A percentile compares a stretch with the other conserved stretches of the same genome.
Evolutionary conservation across 2,797 vertebrate species (phyloP).

Genomic region (Phylloscopus collybita): DNA sequence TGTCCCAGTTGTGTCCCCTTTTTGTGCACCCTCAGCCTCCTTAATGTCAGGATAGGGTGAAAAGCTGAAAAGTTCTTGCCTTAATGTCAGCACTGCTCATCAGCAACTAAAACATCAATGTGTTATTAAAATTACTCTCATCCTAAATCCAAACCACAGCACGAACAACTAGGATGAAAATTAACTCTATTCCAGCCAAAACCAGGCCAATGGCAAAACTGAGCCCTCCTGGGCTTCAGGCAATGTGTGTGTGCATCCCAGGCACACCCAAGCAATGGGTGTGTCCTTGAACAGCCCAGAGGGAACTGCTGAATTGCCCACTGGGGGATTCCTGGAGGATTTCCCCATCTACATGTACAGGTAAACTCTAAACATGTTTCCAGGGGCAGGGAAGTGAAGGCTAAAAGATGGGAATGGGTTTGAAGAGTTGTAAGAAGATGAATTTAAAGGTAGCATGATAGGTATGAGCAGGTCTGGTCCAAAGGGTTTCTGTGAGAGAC

Average conservation of each 20-base stretch:
- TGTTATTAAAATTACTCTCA: background rate
- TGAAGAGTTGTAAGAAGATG: background rate
- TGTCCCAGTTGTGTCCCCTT: background rate
- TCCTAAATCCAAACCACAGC: background rate
- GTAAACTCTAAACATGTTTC: background rate
- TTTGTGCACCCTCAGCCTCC: background rate
- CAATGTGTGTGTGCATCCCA: background rate
- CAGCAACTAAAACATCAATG: background rate
- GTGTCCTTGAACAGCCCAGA: background rate
- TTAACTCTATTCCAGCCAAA: background rate
- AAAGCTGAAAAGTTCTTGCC: background rate
- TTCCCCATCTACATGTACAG: accelerated
- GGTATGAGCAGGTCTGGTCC: background rate
- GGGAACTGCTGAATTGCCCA: background rate
- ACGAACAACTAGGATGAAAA: background rate
- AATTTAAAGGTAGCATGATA: background rate
- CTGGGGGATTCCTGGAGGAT: background rate
- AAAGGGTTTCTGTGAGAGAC: background rate
- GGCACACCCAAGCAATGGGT: background rate
- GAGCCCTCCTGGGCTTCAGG: background rate
- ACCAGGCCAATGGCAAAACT: background rate
- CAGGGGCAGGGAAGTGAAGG: background rate
- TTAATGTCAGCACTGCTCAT: background rate
- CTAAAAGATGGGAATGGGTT: background rate
- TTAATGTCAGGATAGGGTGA: background rate